These are phyloP conservation scores for Triplophysa dalaica DNA, from an alignment of 2,113 vertebrate species.

Conservation along the genomic window DNA sequence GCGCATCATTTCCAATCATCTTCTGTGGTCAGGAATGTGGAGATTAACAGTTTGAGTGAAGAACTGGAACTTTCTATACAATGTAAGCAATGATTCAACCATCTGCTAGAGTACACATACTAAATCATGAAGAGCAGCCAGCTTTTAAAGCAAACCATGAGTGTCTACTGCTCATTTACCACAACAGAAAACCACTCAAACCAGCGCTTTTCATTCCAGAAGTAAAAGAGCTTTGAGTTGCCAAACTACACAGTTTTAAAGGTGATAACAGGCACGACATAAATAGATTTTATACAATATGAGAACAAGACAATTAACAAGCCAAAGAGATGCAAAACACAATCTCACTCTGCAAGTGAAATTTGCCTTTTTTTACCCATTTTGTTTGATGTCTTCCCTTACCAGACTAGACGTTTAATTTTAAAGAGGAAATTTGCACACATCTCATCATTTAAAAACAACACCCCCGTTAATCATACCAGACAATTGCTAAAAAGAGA, in stretches of 20 bases:
- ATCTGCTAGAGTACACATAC: background rate
- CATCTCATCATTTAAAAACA: background rate
- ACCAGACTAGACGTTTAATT: background rate
- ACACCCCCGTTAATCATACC: background rate
- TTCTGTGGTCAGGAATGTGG: background rate
- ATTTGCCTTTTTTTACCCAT: background rate
- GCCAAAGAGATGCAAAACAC: background rate
- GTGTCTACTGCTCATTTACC: background rate
- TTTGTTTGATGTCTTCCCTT: background rate
- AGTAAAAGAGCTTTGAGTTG: background rate
- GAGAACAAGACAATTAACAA: background rate
- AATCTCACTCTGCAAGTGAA: background rate
- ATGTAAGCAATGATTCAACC: no score
- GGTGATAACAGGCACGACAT: background rate
- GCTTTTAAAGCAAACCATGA: background rate
- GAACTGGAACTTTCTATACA: background rate
- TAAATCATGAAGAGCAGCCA: background rate
- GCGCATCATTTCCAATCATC: background rate
- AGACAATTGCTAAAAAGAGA: background rate
- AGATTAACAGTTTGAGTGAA: background rate
- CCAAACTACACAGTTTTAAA: background rate
- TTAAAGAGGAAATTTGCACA: background rate
- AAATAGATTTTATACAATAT: background rate
- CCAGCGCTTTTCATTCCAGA: background rate
- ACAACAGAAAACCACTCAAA: background rate